phyloP scores from a whole-genome alignment of 1,140 invertebrate genomes.

The Hypothenemus hampei region DNA sequence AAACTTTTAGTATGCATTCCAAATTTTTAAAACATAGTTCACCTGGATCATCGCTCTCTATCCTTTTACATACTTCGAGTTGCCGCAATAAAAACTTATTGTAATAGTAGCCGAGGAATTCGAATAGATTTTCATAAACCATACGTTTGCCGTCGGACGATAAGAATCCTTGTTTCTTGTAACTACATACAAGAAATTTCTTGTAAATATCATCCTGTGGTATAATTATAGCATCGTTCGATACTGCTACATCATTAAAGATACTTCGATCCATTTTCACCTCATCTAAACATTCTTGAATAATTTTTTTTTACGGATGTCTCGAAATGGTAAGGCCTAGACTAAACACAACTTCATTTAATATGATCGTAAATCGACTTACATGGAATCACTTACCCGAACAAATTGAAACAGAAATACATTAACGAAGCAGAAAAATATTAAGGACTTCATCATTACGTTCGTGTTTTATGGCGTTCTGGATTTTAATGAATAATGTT shows the following conservation, averaged over 20 bases:
- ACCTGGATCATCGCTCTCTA: constrained; percentile 4
- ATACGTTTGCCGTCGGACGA: constrained; percentile 26
- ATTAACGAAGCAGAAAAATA: too few relatives aligned
- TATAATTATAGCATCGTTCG: too few relatives aligned
- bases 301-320: too few relatives aligned
- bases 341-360: too few relatives aligned
- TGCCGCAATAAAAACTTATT: constrained; percentile 5
- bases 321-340: too few relatives aligned
- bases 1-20: constrained; percentile 15
- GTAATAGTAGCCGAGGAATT: constrained; percentile 19
- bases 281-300: constrained; percentile 28
- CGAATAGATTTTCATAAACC: constrained; percentile 8
- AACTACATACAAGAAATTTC: constrained; percentile 33
- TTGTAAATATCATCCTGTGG: constrained; percentile 29
- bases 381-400: too few relatives aligned
- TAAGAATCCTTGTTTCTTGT: constrained; percentile 33
- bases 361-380: too few relatives aligned
- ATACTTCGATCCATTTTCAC: constrained; percentile 18
- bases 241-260: too few relatives aligned
- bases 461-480: too few relatives aligned
- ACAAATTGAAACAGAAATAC: too few relatives aligned
- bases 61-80: constrained; percentile 18
- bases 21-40: constrained; percentile 17
- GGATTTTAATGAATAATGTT: too few relatives aligned
- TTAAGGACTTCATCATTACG: too few relatives aligned